Conservation (phyloP, 2,888 invertebrate species). For the Branchellion lobata region DNA sequence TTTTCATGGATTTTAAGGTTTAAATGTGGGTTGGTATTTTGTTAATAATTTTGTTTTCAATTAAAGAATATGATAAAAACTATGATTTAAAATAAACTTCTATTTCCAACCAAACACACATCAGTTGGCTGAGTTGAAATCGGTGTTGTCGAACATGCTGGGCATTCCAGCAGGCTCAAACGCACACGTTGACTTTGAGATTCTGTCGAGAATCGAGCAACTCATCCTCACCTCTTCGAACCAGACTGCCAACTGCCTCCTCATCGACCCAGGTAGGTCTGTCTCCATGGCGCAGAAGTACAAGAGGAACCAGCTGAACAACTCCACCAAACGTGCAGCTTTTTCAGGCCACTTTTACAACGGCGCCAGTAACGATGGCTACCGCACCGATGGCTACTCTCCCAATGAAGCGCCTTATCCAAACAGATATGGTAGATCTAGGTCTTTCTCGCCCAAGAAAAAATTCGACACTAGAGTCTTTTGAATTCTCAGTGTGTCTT, state of each 20-base stretch:
- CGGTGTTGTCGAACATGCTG: conserved; percentile 62
- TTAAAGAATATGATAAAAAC: too few species aligned
- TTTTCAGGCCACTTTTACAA: too few species aligned
- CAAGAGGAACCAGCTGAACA: conserved; percentile 53
- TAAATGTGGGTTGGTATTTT: too few species aligned
- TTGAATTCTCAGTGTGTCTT: background rate
- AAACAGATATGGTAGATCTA: background rate
- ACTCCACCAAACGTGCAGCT: background rate
- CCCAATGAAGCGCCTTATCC: background rate
- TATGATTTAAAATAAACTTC: too few species aligned
- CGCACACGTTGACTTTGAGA: conserved; percentile 63
- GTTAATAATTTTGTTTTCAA: too few species aligned
- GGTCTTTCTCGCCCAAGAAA: conserved; percentile 38
- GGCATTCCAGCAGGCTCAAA: conserved; percentile 61
- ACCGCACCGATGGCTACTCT: background rate
- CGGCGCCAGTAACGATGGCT: background rate
- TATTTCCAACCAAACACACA: too few species aligned
- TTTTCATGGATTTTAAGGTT: too few species aligned
- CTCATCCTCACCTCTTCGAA: conserved; percentile 61
- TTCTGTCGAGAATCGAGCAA: conserved; percentile 62
- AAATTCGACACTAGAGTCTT: conserved; percentile 37
- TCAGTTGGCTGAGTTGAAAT: conserved; percentile 62
- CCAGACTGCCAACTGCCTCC: conserved; percentile 56
- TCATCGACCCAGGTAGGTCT: conserved; percentile 57
- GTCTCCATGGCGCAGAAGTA: conserved; percentile 59